These are phyloP conservation scores for Vulpes ferrilata DNA, from an alignment of 2,113 vertebrate genomes.

Conservation along the genomic window DNA sequence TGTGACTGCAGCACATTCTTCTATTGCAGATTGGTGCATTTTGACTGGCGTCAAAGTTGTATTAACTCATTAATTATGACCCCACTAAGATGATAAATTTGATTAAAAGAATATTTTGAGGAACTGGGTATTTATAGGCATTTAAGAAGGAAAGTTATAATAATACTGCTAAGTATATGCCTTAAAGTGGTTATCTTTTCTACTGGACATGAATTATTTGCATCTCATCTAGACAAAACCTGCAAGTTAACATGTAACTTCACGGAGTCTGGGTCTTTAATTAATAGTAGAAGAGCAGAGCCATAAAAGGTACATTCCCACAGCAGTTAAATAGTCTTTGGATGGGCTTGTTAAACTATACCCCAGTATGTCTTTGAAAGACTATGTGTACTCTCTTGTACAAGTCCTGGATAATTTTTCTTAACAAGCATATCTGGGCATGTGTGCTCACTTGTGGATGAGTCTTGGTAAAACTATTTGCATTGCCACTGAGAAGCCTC, in stretches of 20 bases:
- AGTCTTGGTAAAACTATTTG: background rate
- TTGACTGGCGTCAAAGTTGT: background rate
- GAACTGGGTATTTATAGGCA: background rate
- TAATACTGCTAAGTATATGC: background rate
- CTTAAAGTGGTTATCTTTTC: background rate
- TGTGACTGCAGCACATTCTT: background rate
- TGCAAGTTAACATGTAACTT: background rate
- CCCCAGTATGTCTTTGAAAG: background rate
- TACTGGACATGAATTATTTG: background rate
- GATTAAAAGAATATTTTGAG: conserved; percentile 18
- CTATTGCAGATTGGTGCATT: background rate
- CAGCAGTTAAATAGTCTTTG: background rate
- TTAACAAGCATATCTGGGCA: background rate
- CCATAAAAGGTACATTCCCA: background rate
- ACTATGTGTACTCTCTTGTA: background rate
- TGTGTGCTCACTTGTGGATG: background rate
- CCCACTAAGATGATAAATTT: background rate
- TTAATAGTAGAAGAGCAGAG: background rate
- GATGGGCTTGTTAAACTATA: background rate
- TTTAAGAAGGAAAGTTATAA: background rate
- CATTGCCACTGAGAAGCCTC: background rate
- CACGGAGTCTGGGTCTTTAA: background rate
- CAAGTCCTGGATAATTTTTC: background rate
- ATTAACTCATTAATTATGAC: background rate
- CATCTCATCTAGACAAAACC: background rate